Percentiles rank a stretch among this genome's conserved stretches.
These are phyloP conservation scores for Eurytoma adleriae DNA, from an alignment of 2,888 invertebrate species.

Conservation along the genomic window DNA sequence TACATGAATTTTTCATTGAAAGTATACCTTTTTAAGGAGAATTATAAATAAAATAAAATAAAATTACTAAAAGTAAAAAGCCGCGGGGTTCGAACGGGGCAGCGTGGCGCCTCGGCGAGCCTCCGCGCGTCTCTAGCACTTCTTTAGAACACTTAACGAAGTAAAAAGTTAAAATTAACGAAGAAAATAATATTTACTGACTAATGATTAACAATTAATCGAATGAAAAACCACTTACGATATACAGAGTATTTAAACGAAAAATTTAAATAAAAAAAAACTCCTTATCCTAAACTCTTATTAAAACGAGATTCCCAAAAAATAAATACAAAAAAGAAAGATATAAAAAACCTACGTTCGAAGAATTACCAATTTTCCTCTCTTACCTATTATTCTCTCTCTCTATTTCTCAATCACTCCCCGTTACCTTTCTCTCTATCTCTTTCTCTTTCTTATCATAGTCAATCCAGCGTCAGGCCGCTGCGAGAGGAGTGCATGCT, in stretches of 20 bases:
- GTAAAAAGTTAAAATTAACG: constrained; percentile 9
- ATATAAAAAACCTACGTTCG: constrained; percentile 14
- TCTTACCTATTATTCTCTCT: constrained; percentile 38
- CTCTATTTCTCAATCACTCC: constrained; percentile 28
- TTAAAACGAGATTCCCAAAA: not conserved
- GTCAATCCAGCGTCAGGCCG: constrained; percentile 31
- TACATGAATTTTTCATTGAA: constrained; percentile 65
- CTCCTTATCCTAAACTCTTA: constrained; percentile 2
- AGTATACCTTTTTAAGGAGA: constrained; percentile 58
- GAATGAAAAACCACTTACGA: not conserved
- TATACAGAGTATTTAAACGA: not conserved
- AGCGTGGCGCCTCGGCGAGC: not conserved
- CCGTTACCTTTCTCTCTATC: constrained; percentile 36
- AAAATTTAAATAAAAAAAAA: not conserved
- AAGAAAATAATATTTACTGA: constrained; percentile 6
- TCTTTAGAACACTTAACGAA: constrained; percentile 22
- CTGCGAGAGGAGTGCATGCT: not conserved
- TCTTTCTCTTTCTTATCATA: constrained; percentile 37
- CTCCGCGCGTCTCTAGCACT: not conserved
- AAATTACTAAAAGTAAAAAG: constrained; percentile 1
- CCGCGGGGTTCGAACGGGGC: not conserved
- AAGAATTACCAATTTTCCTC: constrained; percentile 45
- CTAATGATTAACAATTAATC: not conserved
- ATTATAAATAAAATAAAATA: not conserved
- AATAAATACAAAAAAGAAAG: constrained; percentile 18